Evolutionary conservation across 2,888 invertebrate genomes (phyloP).

Genomic region (Cosmorhoe ocellata): DNA sequence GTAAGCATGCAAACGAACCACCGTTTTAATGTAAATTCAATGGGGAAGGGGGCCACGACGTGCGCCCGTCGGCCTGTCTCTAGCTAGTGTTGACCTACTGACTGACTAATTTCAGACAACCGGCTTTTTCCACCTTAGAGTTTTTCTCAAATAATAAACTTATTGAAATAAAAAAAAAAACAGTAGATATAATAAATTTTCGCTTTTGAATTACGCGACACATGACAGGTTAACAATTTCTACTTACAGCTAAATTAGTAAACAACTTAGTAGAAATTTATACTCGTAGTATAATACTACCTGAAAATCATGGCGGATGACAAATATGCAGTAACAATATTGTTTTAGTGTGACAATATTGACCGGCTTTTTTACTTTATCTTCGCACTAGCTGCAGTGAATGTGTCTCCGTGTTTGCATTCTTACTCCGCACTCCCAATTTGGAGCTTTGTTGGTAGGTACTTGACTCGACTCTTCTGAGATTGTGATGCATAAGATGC

Average conservation of each 20-base stretch:
- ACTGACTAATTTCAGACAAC: too few species aligned
- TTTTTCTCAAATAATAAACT: too few species aligned
- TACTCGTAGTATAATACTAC: too few species aligned
- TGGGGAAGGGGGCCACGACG: constrained; percentile 14
- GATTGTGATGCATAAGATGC: constrained; percentile 12
- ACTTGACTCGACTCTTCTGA: constrained; percentile 6
- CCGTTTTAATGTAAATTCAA: constrained; percentile 22
- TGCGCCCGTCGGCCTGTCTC: constrained; percentile 4
- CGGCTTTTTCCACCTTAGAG: background rate
- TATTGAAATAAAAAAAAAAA: too few species aligned
- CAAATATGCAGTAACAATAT: too few species aligned
- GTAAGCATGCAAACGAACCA: constrained; percentile 20
- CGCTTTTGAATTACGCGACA: background rate
- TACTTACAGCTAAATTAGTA: too few species aligned
- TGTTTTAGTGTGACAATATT: too few species aligned
- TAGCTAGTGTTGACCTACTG: constrained; percentile 12
- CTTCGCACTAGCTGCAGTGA: constrained; percentile 3
- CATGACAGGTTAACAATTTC: too few species aligned
- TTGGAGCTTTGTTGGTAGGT: constrained; percentile 51
- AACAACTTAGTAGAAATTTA: too few species aligned
- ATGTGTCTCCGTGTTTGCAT: constrained; percentile 48
- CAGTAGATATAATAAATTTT: too few species aligned
- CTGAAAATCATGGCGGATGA: too few species aligned
- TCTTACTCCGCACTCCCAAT: constrained; percentile 55
- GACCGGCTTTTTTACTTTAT: background rate